Evolutionary conservation across 1,140 invertebrate species (phyloP).

Genomic region (Diabrotica virgifera): DNA sequence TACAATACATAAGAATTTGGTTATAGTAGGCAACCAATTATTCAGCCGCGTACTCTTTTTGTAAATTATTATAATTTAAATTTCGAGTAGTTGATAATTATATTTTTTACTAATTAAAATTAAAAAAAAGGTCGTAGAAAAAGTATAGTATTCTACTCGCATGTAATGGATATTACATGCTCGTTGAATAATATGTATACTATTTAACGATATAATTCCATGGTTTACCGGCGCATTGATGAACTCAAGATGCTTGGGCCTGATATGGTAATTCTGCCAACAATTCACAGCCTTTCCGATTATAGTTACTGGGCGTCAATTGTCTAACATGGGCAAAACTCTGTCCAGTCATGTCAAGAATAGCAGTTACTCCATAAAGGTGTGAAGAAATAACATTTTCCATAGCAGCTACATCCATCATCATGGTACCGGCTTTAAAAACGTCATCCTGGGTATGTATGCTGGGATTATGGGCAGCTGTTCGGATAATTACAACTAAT

Average conservation of each 20-base stretch:
- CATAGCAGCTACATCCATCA: constrained; percentile 53
- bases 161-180: too few species aligned
- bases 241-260: constrained; percentile 66
- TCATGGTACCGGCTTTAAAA: constrained; percentile 57
- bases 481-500: constrained; percentile 57
- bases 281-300: constrained; percentile 58
- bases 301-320: constrained; percentile 54
- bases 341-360: constrained; percentile 59
- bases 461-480: constrained; percentile 55
- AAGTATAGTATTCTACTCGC: too few species aligned
- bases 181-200: too few species aligned
- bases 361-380: constrained; percentile 55
- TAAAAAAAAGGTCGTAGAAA: too few species aligned
- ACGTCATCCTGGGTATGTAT: constrained; percentile 55
- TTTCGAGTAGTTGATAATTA: too few species aligned
- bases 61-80: too few species aligned
- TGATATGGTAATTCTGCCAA: constrained; percentile 70
- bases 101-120: too few species aligned
- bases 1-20: too few species aligned
- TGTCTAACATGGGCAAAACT: constrained; percentile 60
- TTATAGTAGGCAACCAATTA: too few species aligned
- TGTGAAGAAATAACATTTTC: constrained; percentile 51
- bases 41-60: too few species aligned
- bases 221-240: constrained; percentile 62
- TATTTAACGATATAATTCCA: too few species aligned